These are phyloP conservation scores for Eulemur rufifrons DNA, from an alignment of 2,113 vertebrate species.

Conservation along the genomic window DNA sequence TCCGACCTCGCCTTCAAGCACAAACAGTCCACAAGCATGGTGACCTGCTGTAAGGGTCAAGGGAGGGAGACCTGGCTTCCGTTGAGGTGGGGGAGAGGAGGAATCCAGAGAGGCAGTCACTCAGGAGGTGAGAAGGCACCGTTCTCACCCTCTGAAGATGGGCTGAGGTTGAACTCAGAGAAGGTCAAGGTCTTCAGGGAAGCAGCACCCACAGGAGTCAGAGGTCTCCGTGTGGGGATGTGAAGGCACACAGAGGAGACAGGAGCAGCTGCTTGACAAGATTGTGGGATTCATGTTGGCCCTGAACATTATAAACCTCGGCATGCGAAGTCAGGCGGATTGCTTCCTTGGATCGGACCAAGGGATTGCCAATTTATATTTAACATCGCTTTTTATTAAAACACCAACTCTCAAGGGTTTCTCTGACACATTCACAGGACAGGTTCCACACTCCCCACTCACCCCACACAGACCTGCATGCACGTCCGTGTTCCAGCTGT, in stretches of 20 bases:
- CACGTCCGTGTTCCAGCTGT: not conserved
- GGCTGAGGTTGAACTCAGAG: not conserved
- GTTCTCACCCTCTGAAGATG: not conserved
- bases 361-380: not conserved
- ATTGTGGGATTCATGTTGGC: not conserved
- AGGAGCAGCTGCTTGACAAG: not conserved
- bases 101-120: not conserved
- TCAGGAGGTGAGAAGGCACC: not conserved
- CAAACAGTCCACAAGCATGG: not conserved
- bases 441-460: not conserved
- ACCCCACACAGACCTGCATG: not conserved
- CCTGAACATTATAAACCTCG: not conserved
- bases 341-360: not conserved
- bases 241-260: not conserved
- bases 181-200: not conserved
- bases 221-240: not conserved
- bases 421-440: not conserved
- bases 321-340: not conserved
- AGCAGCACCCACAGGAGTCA: not conserved
- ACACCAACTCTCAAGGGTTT: not conserved
- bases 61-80: not conserved
- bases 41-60: not conserved
- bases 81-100: not conserved
- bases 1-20: not conserved
- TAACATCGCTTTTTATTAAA: not conserved